Conservation (phyloP, 1,140 invertebrate species). For the Lepidurus apus region DNA sequence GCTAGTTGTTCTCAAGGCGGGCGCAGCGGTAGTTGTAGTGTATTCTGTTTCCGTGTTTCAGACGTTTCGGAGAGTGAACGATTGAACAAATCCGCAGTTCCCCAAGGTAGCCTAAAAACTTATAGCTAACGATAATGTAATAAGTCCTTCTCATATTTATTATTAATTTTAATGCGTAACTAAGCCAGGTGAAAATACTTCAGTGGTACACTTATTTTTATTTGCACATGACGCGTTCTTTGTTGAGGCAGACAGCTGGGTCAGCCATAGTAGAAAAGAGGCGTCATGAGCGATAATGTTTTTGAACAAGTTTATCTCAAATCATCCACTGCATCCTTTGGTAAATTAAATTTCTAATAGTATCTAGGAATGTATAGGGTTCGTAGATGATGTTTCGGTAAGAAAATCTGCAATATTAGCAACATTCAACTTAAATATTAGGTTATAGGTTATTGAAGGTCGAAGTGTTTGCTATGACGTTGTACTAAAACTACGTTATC, state of each 20-base stretch:
- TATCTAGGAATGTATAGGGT: not conserved
- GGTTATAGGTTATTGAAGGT: not conserved
- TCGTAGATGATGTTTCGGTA: not conserved
- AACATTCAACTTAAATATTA: not conserved
- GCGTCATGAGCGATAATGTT: not conserved
- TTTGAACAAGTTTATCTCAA: not conserved
- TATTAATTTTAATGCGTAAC: not conserved
- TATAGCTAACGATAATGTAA: not conserved
- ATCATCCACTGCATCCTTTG: not conserved
- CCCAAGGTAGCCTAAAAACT: not conserved
- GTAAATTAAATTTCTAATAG: not conserved
- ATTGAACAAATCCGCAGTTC: not conserved
- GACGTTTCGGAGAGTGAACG: conserved; percentile 1
- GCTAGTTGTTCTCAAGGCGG: not conserved
- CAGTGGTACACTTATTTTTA: not conserved
- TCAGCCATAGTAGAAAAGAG: not conserved
- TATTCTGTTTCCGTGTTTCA: conserved; percentile 22
- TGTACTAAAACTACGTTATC: not conserved
- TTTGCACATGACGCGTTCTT: not conserved
- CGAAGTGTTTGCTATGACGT: not conserved
- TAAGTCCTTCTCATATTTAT: not conserved
- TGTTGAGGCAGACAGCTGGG: not conserved
- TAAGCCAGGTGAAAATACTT: not conserved
- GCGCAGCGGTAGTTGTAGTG: not conserved
- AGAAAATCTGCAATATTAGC: not conserved